Evolutionary conservation across 1,140 invertebrate species (phyloP).

Genomic region (Carposina sasakii): DNA sequence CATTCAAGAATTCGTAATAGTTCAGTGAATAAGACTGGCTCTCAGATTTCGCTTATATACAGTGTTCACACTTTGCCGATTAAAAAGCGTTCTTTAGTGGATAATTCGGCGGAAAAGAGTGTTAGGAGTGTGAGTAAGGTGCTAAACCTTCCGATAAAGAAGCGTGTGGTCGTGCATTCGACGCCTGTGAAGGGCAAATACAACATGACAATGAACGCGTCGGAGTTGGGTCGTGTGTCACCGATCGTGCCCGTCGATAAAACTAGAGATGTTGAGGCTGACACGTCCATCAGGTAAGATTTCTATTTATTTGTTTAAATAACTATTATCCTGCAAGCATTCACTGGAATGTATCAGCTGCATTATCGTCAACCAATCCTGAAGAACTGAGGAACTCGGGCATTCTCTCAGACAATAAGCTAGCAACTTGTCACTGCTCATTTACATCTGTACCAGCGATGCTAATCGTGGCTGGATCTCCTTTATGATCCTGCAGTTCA

Average conservation of each 20-base stretch:
- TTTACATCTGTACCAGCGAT: no score
- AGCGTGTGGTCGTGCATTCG: conserved; percentile 42
- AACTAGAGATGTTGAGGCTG: neutral
- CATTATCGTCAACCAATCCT: no score
- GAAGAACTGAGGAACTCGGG: no score
- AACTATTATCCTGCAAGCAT: neutral
- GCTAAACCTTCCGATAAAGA: conserved; percentile 36
- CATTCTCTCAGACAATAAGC: no score
- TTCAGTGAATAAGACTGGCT: conserved; percentile 26
- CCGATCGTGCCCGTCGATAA: conserved; percentile 29
- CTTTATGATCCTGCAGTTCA: no score
- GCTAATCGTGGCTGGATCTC: no score
- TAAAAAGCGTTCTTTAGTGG: conserved; percentile 44
- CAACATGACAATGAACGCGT: conserved; percentile 28
- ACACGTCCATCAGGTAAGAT: neutral
- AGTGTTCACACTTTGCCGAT: conserved; percentile 39
- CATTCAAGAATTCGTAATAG: conserved; percentile 21
- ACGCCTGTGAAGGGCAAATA: conserved; percentile 38
- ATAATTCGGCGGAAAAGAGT: conserved; percentile 12
- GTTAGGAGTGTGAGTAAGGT: neutral
- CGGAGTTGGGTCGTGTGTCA: conserved; percentile 39
- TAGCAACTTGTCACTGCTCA: no score
- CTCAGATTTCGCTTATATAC: conserved; percentile 36
- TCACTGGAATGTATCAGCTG: no score
- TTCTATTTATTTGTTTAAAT: no score